These are phyloP conservation scores for Mastigias papua DNA, from an alignment of 30 jellyfish, hydroid and myxozoan genomes.

Conservation along the genomic window DNA sequence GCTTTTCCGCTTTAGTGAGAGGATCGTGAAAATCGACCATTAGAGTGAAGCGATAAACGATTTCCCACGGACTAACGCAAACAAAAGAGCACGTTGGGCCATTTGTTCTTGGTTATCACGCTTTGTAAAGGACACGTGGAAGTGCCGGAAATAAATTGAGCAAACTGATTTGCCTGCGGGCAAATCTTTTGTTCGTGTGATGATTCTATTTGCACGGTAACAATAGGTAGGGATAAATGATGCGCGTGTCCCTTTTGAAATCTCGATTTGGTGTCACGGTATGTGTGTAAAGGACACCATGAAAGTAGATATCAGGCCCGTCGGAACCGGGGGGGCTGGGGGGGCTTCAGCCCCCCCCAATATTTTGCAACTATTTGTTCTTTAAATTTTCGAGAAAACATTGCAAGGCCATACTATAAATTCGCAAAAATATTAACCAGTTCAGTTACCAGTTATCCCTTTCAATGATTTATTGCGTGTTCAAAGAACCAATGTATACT, in stretches of 20 bases:
- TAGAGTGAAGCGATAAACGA: background rate
- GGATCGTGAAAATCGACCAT: slow-evolving; percentile 3
- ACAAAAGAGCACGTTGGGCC: slow-evolving; percentile 6
- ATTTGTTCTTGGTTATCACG: slow-evolving; percentile 5
- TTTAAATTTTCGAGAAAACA: too few species aligned
- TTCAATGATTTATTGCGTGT: too few species aligned
- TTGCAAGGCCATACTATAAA: too few species aligned
- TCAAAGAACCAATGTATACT: too few species aligned
- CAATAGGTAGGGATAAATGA: background rate
- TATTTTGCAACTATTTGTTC: too few species aligned
- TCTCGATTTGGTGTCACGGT: background rate
- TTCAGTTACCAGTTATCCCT: too few species aligned
- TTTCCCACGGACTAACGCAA: slow-evolving; percentile 2
- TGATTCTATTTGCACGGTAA: background rate
- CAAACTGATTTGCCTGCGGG: background rate
- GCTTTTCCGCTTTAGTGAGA: background rate
- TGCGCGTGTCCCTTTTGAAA: slow-evolving; percentile 5
- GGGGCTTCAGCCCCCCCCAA: too few species aligned
- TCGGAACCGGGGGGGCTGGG: too few species aligned
- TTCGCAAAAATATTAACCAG: too few species aligned
- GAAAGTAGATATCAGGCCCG: background rate
- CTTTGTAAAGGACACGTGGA: background rate
- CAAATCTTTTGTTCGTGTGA: background rate
- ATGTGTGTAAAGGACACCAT: background rate
- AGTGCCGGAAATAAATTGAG: background rate